Base-by-base conservation (phyloP, 2,113 vertebrate species). In the Hirundichthys speculiger region DNA sequence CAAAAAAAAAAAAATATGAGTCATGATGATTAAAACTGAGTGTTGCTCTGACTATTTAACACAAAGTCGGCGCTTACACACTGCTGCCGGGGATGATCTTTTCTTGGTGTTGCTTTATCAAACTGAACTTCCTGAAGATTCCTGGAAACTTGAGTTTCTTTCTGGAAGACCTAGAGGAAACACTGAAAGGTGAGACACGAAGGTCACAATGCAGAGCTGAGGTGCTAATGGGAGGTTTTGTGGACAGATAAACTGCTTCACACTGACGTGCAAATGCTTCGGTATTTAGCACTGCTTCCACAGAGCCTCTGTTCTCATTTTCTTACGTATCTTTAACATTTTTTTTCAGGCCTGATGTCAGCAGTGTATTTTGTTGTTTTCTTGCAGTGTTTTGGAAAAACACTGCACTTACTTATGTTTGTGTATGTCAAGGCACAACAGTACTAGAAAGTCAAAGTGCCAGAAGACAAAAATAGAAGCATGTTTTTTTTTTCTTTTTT, bases 121-220 rank as follows among this genome's bases (percentile, higher is more conserved):
- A 24, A 14, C 65, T 78, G 34, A 92, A 84, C 79, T 40, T 90
- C 54, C 30, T 89, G 68, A 93, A 63, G 76, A 93, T 88, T 0
- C 81, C 68, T 0, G 89, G 91, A 34, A 93, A 66, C 59, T 69
- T 86, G 49, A 93, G 61, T 49, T 78, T 91, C 0, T 81, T 64
- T 52, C 83, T 78, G 18, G 67, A 3, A 0, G 79, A 61, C 15
- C 86, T 67, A 1, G 58, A 39, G 11, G 78, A 73, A 47, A 52
- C 56, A 18, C 92, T 92, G 60, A 15, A 40, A 51, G 34, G 49
- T 21, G 24, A 63, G 30, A 60, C n/a, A 5, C n/a, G 40, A 50
- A 10, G 2, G 20, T 18, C 41, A 12, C 5, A 54, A 34, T 38
- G 38, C 59, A 50, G 69, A 61, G 43, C 63, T 4, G 4, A 68